phyloP scores from a whole-genome alignment of 2,113 vertebrate species.

The human (Homo sapiens) region GRCh38 chrX:72408001-72408500 shows the following conservation, averaged over 20 bases:
- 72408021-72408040: background rate
- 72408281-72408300: background rate
- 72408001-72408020: background rate
- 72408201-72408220: background rate
- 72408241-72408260: background rate
- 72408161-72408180: background rate
- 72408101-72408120: slow-evolving; percentile 21
- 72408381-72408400: background rate
- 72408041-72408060: slow-evolving; percentile 1
- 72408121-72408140: background rate
- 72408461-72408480: no score
- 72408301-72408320: background rate
- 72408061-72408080: background rate
- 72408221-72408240: background rate
- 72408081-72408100: background rate
- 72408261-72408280: background rate
- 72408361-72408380: background rate
- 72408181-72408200: slow-evolving; percentile 15
- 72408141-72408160: background rate
- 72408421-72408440: no score
- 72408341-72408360: slow-evolving; percentile 1
- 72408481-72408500: no score
- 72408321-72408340: background rate
- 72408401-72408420: background rate
- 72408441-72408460: no score